Conservation (phyloP, 2,113 vertebrate genomes). For the Platysternon megacephalum region DNA sequence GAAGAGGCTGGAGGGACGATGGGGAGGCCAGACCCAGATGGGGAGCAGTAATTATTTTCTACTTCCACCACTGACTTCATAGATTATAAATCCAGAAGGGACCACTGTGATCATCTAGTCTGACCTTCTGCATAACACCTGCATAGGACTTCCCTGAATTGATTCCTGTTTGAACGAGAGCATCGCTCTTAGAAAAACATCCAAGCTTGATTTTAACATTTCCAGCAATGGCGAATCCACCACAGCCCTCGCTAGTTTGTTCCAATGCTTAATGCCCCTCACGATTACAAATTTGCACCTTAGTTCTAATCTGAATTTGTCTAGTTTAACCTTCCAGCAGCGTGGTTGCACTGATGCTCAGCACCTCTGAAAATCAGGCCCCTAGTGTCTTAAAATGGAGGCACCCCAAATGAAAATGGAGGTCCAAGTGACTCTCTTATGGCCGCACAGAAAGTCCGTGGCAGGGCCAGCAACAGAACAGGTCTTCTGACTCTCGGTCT, state of each 20-base stretch:
- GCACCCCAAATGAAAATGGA: neutral
- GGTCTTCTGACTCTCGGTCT: neutral
- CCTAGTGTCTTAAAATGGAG: neutral
- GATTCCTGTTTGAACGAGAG: neutral
- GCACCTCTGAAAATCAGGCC: neutral
- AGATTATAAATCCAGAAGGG: too few relatives aligned
- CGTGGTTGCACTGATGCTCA: neutral
- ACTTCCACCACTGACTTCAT: too few relatives aligned
- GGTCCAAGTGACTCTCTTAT: neutral
- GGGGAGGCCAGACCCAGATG: too few relatives aligned
- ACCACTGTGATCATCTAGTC: neutral
- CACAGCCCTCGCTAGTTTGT: fast-evolving
- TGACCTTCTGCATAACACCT: neutral
- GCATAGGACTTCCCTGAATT: neutral
- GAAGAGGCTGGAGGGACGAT: too few relatives aligned
- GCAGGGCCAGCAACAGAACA: neutral
- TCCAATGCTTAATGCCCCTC: neutral
- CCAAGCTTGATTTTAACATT: neutral
- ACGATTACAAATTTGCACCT: neutral
- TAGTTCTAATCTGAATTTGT: neutral
- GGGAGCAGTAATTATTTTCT: too few relatives aligned
- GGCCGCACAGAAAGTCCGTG: neutral
- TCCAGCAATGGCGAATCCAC: fast-evolving
- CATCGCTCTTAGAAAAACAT: neutral
- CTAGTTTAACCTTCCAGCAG: fast-evolving